Base-by-base conservation (phyloP, 2,888 invertebrate genomes). In the Penaeus monodon region DNA sequence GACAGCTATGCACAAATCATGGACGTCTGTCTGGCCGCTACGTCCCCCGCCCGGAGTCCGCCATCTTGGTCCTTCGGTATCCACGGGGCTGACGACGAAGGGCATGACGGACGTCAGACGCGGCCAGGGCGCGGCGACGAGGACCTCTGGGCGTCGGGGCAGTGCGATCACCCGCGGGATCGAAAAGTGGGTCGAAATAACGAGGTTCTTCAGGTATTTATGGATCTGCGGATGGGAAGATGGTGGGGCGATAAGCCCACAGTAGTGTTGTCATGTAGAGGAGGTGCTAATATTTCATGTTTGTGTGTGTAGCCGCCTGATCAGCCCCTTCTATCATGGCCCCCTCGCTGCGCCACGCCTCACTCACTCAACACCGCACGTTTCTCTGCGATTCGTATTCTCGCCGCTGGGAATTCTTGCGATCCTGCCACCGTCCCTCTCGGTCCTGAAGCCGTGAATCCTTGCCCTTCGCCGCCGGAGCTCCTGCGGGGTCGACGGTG, bases 221-320 rank as follows among this genome's bases (percentile, higher is more conserved):
- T 81, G 85, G 85, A 76, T 65, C 70, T 86, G 85, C 68, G 85
- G 85, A 86, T 86, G 85, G 85, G 81, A 73, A 86, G 85, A 86
- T 86, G 85, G 85, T 74, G 85, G 81, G 68, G 81, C 85, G 85
- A 86, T 86, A 86, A 86, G 76, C 81, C 85, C 85, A 86, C 85
- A 86, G 85, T 86, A 86, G 85, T 86, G 85, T 86, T 86, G 85
- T 86, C 85, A 86, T 86, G 85, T 86, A 86, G 85, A 86, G 85
- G 85, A 81, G 85, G 85, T 86, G 85, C 85, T 86, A 86, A 86
- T 86, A 86, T 86, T 86, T 86, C 85, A 86, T 86, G 85, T 86
- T 86, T 86, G 85, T 86, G 85, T 86, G 85, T 86, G 85, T 86
- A 86, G 85, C 81, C 85, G 85, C 85, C 85, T 86, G 85, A 86